A percentile compares a stretch with the other conserved stretches of the same genome.
Conservation (phyloP, 1,140 invertebrate genomes). For the Lepidurus arcticus region DNA sequence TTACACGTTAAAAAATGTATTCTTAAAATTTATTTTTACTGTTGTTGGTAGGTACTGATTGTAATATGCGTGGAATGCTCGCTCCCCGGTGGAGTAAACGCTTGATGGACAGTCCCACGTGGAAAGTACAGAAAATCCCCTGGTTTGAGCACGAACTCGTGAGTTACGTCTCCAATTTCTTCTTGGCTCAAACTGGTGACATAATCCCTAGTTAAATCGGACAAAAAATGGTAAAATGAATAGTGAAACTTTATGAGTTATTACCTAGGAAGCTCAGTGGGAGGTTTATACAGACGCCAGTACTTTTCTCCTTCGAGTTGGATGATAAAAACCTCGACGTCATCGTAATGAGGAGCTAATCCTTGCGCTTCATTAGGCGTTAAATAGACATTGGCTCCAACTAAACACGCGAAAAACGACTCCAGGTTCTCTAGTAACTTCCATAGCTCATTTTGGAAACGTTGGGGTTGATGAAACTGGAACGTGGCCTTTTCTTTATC, state of each 20-base stretch:
- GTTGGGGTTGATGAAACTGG: conserved; percentile 42
- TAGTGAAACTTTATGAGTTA: background rate
- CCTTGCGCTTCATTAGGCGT: conserved; percentile 55
- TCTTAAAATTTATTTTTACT: conserved; percentile 32
- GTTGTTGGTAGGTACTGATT: conserved; percentile 49
- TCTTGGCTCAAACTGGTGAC: conserved; percentile 49
- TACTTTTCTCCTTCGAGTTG: conserved; percentile 58
- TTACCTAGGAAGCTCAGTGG: conserved; percentile 37
- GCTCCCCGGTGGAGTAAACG: conserved; percentile 43
- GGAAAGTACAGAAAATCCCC: conserved; percentile 57
- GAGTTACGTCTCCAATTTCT: conserved; percentile 48
- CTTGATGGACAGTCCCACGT: conserved; percentile 55
- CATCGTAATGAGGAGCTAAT: conserved; percentile 59
- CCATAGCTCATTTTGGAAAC: conserved; percentile 35
- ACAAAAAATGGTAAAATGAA: background rate
- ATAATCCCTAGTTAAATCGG: conserved; percentile 41
- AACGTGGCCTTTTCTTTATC: conserved; percentile 53
- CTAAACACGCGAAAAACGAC: conserved; percentile 35
- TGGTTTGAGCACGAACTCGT: conserved; percentile 50
- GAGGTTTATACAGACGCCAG: conserved; percentile 53
- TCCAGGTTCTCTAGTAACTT: conserved; percentile 31
- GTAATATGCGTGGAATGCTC: conserved; percentile 54
- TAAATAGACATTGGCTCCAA: conserved; percentile 48
- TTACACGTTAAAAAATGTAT: background rate
- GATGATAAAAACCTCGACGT: conserved; percentile 61